A percentile compares a stretch with the other conserved stretches of the same genome.
phyloP scores from a whole-genome alignment of 2,797 vertebrate species.

The Sternotherus odoratus region DNA sequence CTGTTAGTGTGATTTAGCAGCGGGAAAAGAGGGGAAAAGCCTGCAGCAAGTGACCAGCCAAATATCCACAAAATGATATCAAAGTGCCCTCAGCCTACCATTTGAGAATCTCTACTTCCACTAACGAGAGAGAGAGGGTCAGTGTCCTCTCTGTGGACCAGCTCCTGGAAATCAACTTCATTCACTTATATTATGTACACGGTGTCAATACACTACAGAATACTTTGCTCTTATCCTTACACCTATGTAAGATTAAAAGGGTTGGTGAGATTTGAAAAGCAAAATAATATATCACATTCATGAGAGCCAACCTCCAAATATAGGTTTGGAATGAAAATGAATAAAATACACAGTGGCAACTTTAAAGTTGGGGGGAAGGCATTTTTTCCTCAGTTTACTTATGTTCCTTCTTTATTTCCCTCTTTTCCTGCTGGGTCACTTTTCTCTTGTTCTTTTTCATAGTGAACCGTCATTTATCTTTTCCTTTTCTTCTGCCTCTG shows the following conservation, averaged over 20 bases:
- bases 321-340: background rate
- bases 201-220: background rate
- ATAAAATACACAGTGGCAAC: background rate
- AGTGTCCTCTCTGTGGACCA: background rate
- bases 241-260: background rate
- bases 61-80: background rate
- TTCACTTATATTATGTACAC: accelerated
- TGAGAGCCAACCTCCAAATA: background rate
- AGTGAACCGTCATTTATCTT: background rate
- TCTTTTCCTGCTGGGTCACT: background rate
- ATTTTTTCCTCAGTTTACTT: background rate
- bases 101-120: background rate
- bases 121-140: background rate
- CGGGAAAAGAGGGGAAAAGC: background rate
- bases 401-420: background rate
- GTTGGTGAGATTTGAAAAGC: background rate
- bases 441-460: background rate
- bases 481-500: slow-evolving; percentile 10
- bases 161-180: background rate
- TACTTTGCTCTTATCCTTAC: background rate
- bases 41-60: background rate
- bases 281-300: background rate
- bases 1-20: background rate
- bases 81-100: background rate
- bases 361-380: background rate